Base-by-base conservation (phyloP, 2,797 vertebrate species). In the Lateolabrax maculatus region DNA sequence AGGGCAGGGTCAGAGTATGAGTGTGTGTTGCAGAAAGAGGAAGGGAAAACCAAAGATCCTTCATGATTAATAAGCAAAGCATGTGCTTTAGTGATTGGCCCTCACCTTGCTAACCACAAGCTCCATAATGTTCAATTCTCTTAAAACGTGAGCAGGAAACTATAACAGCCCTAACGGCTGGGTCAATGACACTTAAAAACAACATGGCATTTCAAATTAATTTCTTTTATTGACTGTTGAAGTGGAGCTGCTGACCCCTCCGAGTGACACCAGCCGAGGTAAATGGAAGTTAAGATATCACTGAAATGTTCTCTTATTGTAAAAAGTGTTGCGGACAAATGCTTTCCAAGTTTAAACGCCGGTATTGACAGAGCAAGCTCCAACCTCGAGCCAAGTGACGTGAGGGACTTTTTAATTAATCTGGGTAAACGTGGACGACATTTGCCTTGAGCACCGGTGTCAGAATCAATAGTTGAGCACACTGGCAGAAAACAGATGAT, bases 321-420 rank as follows among this genome's bases (percentile, higher is more conserved):
- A 46, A 69, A 74, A 37, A 3, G 11, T 34, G 73, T 23, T 2
- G 60, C 8, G n/a, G 55, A 29, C 9, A 55, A 75, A 68, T 1
- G 67, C 63, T 61, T 48, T 70, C 61, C 10, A 39, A 56, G 61
- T 90, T 84, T 83, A 36, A 71, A 74, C 9, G 60, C 49, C 5
- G 53, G 79, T 79, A 80, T 80, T 67, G 89, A 87, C 79, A 23
- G 71, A 80, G 81, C n/a, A 27, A 77, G 88, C 74, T 68, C 80
- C 66, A 75, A 27, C 79, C 83, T 90, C 49, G 10, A 64, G 86
- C 87, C 83, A 12, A 21, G 64, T 71, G 85, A 89, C 78, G 66
- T 74, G 81, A 87, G 69, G 83, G 86, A 87, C 87, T 90, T 93
- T 92, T 93, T 94, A 95, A 95, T 95, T 93, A 93, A 92, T 93